These are phyloP conservation scores for Brachyalestes nurse DNA, from an alignment of 2,797 vertebrate genomes.

Conservation along the genomic window DNA sequence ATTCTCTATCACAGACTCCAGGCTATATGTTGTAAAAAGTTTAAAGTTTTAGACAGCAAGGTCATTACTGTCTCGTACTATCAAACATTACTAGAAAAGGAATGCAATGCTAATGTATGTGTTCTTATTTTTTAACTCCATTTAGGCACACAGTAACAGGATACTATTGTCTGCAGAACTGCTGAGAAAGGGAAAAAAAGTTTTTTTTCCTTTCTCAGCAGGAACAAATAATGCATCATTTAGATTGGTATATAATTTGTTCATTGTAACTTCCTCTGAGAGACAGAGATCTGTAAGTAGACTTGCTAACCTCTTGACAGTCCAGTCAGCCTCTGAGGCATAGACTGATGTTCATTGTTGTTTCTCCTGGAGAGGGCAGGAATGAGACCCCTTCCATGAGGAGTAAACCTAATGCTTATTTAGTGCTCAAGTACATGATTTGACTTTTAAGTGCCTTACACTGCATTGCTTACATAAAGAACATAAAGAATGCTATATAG, in stretches of 20 bases:
- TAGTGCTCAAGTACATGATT: constrained; percentile 66
- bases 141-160: neutral
- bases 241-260: constrained; percentile 82
- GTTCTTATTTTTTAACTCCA: neutral
- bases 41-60: neutral
- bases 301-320: constrained; percentile 79
- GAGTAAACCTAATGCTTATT: constrained; percentile 78
- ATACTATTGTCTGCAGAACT: neutral
- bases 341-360: constrained; percentile 69
- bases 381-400: constrained; percentile 74
- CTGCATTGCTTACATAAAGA: too few relatives aligned
- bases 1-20: neutral
- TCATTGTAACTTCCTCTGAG: constrained; percentile 79
- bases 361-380: constrained; percentile 72
- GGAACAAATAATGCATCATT: constrained; percentile 76
- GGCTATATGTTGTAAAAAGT: neutral
- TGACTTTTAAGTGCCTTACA: constrained; percentile 41
- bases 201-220: constrained; percentile 65
- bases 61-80: neutral
- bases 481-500: constrained; percentile 3
- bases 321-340: constrained; percentile 71
- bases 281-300: constrained; percentile 73
- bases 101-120: neutral
- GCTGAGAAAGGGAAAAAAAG: constrained; percentile 51
- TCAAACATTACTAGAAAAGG: neutral